Conservation (phyloP, 2,797 vertebrate species). For the Peromyscus eremicus region DNA sequence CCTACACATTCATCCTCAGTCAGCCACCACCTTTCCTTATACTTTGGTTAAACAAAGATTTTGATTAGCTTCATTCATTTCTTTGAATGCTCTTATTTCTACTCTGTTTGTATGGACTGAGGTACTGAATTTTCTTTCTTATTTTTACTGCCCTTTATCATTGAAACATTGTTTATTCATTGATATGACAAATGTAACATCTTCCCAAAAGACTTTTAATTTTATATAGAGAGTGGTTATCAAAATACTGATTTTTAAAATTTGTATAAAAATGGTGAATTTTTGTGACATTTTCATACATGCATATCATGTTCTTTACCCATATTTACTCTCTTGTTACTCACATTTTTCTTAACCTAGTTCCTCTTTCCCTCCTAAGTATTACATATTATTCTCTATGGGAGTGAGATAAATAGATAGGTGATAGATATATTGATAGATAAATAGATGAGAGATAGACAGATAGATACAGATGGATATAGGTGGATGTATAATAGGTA, state of each 20-base stretch:
- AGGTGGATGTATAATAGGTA: background rate
- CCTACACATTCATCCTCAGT: background rate
- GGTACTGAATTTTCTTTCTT: background rate
- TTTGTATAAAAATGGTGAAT: background rate
- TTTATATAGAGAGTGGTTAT: background rate
- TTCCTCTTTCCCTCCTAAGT: background rate
- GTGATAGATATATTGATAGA: background rate
- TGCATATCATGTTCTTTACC: background rate
- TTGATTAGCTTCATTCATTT: background rate
- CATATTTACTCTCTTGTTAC: background rate
- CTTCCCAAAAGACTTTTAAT: background rate
- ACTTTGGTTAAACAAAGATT: background rate
- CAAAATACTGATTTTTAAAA: background rate
- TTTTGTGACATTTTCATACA: background rate
- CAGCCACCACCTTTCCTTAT: background rate
- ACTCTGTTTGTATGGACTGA: background rate
- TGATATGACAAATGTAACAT: background rate
- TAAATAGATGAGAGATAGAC: background rate
- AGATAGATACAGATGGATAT: background rate
- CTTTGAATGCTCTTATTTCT: background rate
- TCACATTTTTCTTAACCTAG: background rate
- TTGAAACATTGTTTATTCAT: constrained; percentile 2
- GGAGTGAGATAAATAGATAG: background rate
- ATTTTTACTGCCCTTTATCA: background rate
- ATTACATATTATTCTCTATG: background rate